A percentile compares a stretch with the other conserved stretches of the same genome.
phyloP scores from a whole-genome alignment of 2,888 invertebrate genomes.

The Leistus spinibarbis region DNA sequence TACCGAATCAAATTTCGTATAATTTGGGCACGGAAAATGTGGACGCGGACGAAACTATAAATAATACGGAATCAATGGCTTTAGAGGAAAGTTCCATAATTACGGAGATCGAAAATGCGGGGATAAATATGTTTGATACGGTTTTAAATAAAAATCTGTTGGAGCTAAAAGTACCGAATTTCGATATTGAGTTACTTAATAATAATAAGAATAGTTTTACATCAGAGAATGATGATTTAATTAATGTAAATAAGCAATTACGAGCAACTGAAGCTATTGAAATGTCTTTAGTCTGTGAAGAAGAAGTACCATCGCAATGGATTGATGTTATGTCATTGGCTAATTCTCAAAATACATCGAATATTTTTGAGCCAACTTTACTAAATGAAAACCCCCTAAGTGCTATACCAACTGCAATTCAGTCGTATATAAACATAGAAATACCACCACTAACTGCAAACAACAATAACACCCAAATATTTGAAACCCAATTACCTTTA shows the following conservation, averaged over 20 bases:
- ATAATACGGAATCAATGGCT: slow-evolving; percentile 51
- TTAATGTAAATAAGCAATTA: slow-evolving; percentile 49
- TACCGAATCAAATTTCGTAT: slow-evolving; percentile 54
- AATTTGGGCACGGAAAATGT: slow-evolving; percentile 56
- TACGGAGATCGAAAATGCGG: slow-evolving; percentile 55
- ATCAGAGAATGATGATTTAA: slow-evolving; percentile 37
- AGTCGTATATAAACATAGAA: slow-evolving; percentile 60
- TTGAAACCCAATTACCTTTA: neutral
- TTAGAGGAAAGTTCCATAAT: slow-evolving; percentile 56
- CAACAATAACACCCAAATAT: neutral
- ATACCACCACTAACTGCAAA: slow-evolving; percentile 44
- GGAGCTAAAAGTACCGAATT: slow-evolving; percentile 44
- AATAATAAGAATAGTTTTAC: slow-evolving; percentile 23
- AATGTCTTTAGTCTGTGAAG: slow-evolving; percentile 74
- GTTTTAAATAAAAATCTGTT: slow-evolving; percentile 43
- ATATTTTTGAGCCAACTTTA: slow-evolving; percentile 63
- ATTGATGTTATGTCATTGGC: slow-evolving; percentile 73
- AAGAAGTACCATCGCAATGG: slow-evolving; percentile 78
- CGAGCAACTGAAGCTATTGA: slow-evolving; percentile 68
- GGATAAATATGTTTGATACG: slow-evolving; percentile 52
- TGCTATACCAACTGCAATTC: slow-evolving; percentile 69
- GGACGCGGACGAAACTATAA: slow-evolving; percentile 53
- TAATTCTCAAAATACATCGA: slow-evolving; percentile 65
- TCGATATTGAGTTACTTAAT: slow-evolving; percentile 46
- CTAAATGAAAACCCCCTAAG: slow-evolving; percentile 63